Evolutionary conservation across 2,888 invertebrate genomes (phyloP).

Genomic region (Zhuqinia jingwanae): DNA sequence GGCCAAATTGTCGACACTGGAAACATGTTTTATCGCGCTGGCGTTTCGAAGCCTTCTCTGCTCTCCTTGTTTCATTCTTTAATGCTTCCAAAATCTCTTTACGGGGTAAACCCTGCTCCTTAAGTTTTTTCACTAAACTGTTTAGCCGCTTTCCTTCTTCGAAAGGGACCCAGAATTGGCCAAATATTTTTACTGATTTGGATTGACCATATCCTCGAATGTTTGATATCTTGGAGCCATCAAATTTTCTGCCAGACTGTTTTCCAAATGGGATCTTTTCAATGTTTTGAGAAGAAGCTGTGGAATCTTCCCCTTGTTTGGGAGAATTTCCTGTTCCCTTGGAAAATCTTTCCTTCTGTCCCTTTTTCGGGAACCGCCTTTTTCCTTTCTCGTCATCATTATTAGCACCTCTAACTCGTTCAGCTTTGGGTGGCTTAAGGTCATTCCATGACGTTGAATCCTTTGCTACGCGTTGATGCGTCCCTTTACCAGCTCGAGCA

Average conservation of each 20-base stretch:
- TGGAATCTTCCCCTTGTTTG: too few species aligned
- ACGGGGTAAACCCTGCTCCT: slow-evolving; percentile 85
- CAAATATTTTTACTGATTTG: slow-evolving; percentile 82
- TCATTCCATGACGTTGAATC: slow-evolving; percentile 88
- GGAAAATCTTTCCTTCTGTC: slow-evolving; percentile 40
- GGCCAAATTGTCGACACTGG: slow-evolving; percentile 85
- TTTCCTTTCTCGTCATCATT: not conserved
- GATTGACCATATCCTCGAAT: slow-evolving; percentile 72
- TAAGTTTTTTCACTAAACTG: slow-evolving; percentile 85
- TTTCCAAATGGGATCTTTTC: not conserved
- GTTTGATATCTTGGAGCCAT: slow-evolving; percentile 80
- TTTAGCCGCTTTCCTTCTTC: slow-evolving; percentile 86
- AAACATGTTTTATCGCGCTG: slow-evolving; percentile 85
- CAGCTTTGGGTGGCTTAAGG: slow-evolving; percentile 81
- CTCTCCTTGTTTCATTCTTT: slow-evolving; percentile 87
- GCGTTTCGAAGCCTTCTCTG: slow-evolving; percentile 87
- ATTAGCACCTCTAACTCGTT: slow-evolving; percentile 36
- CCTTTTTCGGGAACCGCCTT: slow-evolving; percentile 73
- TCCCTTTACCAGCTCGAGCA: slow-evolving; percentile 87
- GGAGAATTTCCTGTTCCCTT: not conserved
- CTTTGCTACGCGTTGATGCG: slow-evolving; percentile 86
- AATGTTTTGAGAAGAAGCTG: not conserved
- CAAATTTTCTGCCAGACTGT: too few species aligned
- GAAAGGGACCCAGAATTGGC: slow-evolving; percentile 88
- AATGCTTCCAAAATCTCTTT: slow-evolving; percentile 86